A percentile compares a stretch with the other conserved stretches of the same genome.
phyloP scores from a whole-genome alignment of 2,888 invertebrate genomes.

The Stratiomys singularior region DNA sequence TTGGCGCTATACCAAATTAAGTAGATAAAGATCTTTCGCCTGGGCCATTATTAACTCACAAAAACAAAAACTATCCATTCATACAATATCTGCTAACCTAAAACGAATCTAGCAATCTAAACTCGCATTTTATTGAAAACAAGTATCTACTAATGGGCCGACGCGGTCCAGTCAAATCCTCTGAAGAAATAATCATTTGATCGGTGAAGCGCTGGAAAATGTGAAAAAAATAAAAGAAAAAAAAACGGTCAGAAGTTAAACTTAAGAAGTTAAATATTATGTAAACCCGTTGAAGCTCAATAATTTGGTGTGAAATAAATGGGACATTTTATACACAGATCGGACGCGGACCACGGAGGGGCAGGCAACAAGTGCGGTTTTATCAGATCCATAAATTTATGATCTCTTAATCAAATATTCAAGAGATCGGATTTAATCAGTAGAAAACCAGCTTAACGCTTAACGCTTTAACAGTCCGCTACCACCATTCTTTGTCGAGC shows the following conservation, averaged over 20 bases:
- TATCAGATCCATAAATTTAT: slow-evolving; percentile 40
- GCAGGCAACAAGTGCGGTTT: slow-evolving; percentile 12
- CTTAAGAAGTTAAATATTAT: slow-evolving; percentile 44
- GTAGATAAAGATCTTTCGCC: slow-evolving; percentile 38
- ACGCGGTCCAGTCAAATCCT: too few relatives aligned
- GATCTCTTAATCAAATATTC: slow-evolving; percentile 45
- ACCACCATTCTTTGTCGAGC: background rate
- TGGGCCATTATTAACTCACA: slow-evolving; percentile 24
- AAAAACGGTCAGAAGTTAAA: slow-evolving; percentile 39
- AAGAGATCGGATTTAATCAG: slow-evolving; percentile 24
- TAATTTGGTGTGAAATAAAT: slow-evolving; percentile 45
- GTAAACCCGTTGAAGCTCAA: slow-evolving; percentile 44
- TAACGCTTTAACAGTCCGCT: slow-evolving; percentile 22
- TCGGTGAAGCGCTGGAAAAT: background rate
- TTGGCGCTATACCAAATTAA: slow-evolving; percentile 40
- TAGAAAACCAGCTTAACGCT: background rate
- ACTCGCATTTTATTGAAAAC: slow-evolving; percentile 24
- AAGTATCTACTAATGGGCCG: slow-evolving; percentile 7
- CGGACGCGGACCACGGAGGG: background rate
- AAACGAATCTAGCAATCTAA: slow-evolving; percentile 1
- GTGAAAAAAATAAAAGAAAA: background rate
- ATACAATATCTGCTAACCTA: too few relatives aligned
- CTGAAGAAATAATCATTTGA: too few relatives aligned
- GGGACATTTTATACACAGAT: slow-evolving; percentile 29
- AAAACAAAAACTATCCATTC: slow-evolving; percentile 21